Conservation (phyloP, 2,888 invertebrate species). For the Cheilosia scutellata region DNA sequence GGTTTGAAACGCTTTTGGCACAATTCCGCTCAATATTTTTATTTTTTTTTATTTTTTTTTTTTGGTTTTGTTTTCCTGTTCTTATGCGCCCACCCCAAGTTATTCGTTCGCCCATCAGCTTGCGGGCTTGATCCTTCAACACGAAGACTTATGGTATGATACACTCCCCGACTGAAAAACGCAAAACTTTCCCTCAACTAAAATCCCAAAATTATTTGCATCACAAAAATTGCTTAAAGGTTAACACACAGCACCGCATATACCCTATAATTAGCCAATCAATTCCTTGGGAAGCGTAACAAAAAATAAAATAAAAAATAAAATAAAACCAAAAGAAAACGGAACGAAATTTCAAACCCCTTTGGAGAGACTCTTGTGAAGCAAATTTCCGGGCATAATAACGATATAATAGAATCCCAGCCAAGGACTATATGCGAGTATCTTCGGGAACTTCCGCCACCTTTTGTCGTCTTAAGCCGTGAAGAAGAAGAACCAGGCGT, state of each 20-base stretch:
- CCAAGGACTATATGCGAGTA: constrained; percentile 59
- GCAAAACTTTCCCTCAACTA: constrained; percentile 46
- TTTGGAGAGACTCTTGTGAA: constrained; percentile 59
- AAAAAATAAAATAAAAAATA: constrained; percentile 3
- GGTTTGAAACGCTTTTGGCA: constrained; percentile 66
- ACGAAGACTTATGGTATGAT: constrained; percentile 66
- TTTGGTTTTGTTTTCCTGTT: no score
- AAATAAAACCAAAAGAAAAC: constrained; percentile 19
- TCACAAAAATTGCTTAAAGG: constrained; percentile 70
- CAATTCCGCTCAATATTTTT: constrained; percentile 44
- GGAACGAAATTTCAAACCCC: constrained; percentile 48
- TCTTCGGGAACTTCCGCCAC: constrained; percentile 71
- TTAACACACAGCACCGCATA: constrained; percentile 49
- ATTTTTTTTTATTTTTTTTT: constrained; percentile 22
- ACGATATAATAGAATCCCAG: constrained; percentile 73
- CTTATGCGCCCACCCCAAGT: background rate
- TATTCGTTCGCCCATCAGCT: constrained; percentile 27
- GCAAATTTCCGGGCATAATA: constrained; percentile 75
- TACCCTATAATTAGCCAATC: constrained; percentile 74
- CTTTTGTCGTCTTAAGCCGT: constrained; percentile 59
- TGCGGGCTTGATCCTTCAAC: constrained; percentile 55
- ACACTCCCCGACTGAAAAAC: constrained; percentile 42
- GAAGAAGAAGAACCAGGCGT: background rate
- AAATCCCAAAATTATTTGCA: constrained; percentile 71
- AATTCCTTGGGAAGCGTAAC: constrained; percentile 54